These are phyloP conservation scores for Sarcophaga caerulescens DNA, from an alignment of 2,888 invertebrate genomes.

Conservation along the genomic window DNA sequence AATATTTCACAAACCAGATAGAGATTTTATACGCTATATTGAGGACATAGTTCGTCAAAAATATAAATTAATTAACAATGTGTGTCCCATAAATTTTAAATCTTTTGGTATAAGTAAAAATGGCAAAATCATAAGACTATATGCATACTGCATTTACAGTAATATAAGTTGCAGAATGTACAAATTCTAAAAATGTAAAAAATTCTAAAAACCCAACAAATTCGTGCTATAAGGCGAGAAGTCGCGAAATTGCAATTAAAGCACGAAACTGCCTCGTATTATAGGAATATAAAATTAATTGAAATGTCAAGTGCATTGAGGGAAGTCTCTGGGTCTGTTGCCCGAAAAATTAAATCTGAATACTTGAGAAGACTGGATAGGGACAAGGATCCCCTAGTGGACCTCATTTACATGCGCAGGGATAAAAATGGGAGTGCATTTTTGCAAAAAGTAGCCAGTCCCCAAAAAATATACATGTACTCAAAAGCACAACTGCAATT, in stretches of 20 bases:
- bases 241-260: not conserved
- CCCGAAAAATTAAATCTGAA: conserved; percentile 10
- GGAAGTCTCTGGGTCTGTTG: not conserved
- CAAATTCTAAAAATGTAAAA: conserved; percentile 6
- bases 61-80: no score
- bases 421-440: not conserved
- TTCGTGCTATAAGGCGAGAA: not conserved
- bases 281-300: not conserved
- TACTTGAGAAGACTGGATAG: no score
- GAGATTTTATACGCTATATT: no score
- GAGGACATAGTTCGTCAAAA: not conserved
- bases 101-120: no score
- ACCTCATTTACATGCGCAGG: not conserved
- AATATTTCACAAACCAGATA: no score
- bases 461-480: not conserved
- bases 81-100: no score
- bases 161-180: not conserved
- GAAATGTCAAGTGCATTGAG: not conserved
- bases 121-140: not conserved
- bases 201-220: not conserved
- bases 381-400: not conserved
- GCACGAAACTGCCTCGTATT: not conserved
- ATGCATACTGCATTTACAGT: not conserved
- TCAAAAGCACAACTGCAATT: no score
- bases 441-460: not conserved